These are phyloP conservation scores for Anguilla rostrata DNA, from an alignment of 2,113 vertebrate species.

Conservation along the genomic window DNA sequence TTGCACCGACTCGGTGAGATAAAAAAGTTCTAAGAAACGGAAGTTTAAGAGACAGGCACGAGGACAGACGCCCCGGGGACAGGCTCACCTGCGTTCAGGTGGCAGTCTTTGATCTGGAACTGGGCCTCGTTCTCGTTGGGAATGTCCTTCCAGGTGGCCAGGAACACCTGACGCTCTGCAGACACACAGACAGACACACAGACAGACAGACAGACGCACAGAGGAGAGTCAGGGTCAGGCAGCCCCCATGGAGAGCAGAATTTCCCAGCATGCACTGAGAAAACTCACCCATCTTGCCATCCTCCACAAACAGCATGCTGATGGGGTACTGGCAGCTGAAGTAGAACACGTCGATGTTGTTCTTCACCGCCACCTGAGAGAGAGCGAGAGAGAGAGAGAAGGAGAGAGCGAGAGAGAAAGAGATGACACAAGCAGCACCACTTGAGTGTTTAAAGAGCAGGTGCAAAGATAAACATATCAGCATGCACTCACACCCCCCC, in stretches of 20 bases:
- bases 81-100: slow-evolving; percentile 82
- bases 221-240: neutral
- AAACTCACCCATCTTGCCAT: slow-evolving; percentile 95
- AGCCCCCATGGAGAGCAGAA: neutral
- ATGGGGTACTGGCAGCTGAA: slow-evolving; percentile 96
- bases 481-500: neutral
- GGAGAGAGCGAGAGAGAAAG: neutral
- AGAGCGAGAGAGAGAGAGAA: slow-evolving; percentile 24
- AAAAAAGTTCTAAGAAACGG: too few relatives aligned
- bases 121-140: slow-evolving; percentile 92
- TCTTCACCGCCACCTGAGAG: slow-evolving; percentile 92
- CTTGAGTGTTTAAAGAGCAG: neutral
- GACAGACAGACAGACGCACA: neutral
- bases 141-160: slow-evolving; percentile 98
- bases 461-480: neutral
- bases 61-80: neutral
- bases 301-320: slow-evolving; percentile 92
- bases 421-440: neutral
- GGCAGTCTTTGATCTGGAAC: slow-evolving; percentile 95
- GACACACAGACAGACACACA: neutral
- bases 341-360: slow-evolving; percentile 99
- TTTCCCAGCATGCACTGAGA: neutral
- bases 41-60: neutral
- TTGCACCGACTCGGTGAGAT: too few relatives aligned
- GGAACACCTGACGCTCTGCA: slow-evolving; percentile 91